Evolutionary conservation across 2,113 vertebrate species (phyloP).

Genomic region (Chloropsis hardwickii): DNA sequence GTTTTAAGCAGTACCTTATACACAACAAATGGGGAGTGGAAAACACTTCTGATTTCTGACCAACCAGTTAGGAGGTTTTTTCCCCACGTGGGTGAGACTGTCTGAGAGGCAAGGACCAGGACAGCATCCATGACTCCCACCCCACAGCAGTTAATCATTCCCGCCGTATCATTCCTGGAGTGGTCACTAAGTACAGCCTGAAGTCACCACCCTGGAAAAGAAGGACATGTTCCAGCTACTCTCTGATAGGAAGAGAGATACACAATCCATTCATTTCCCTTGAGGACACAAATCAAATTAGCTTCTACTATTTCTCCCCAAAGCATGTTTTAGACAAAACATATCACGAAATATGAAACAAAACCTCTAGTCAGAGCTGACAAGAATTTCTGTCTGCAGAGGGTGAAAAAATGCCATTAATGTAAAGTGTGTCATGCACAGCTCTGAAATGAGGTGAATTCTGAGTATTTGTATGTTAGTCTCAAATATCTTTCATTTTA

Average conservation of each 20-base stretch:
- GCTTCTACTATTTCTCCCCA: not conserved
- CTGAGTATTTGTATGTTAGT: not conserved
- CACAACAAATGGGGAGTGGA: not conserved
- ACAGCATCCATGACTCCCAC: not conserved
- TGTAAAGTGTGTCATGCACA: not conserved
- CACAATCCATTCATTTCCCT: not conserved
- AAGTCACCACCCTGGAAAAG: not conserved
- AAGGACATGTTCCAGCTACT: not conserved
- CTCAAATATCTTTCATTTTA: not conserved
- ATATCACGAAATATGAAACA: not conserved
- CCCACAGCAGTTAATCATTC: not conserved
- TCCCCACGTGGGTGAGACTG: accelerated
- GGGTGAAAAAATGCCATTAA: not conserved
- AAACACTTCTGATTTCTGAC: not conserved
- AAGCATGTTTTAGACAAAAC: not conserved
- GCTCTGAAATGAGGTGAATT: not conserved
- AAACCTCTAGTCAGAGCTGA: not conserved
- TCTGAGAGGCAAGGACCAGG: not conserved
- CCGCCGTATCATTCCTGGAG: not conserved
- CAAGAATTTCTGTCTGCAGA: not conserved
- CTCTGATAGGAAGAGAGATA: not conserved
- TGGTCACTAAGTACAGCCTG: not conserved
- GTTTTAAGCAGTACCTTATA: not conserved
- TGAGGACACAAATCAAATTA: not conserved
- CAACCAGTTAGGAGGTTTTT: accelerated